phyloP scores from a whole-genome alignment of 2,888 invertebrate genomes.

The Minunthozetes semirufus region DNA sequence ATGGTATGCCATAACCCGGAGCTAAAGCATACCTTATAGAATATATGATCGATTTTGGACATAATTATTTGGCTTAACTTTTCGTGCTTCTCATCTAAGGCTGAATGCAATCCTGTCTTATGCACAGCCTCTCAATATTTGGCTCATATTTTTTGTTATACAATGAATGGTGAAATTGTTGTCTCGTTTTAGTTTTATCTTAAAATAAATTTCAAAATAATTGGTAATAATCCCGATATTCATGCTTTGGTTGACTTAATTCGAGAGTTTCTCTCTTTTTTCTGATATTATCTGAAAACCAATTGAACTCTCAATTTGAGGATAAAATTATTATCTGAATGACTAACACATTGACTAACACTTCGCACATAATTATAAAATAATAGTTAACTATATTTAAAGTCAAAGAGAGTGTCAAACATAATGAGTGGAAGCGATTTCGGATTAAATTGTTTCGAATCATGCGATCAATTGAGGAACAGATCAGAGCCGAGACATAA shows the following conservation, averaged over 20 bases:
- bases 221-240: no score
- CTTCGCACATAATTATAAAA: constrained; percentile 7
- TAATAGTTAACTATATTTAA: constrained; percentile 6
- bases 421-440: constrained; percentile 25
- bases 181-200: no score
- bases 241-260: constrained; percentile 7
- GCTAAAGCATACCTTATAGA: not conserved
- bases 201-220: no score
- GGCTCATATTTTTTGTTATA: no score
- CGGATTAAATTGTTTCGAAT: constrained; percentile 18
- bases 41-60: constrained; percentile 30
- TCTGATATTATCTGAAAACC: not conserved
- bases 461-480: constrained; percentile 21
- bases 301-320: constrained; percentile 5
- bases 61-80: constrained; percentile 16
- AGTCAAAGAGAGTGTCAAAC: constrained; percentile 4
- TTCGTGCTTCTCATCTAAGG: constrained; percentile 3
- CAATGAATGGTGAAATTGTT: no score
- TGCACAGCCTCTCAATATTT: no score
- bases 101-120: not conserved
- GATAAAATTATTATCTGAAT: constrained; percentile 17
- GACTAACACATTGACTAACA: constrained; percentile 11
- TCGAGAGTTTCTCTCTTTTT: not conserved
- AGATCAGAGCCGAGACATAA: not conserved
- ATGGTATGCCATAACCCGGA: constrained; percentile 10